A percentile compares a stretch with the other conserved stretches of the same genome.
Evolutionary conservation across 37 sponge, comb jelly and placozoan genomes (phyloP).

Genomic region (Mnemiopsis leidyi): DNA sequence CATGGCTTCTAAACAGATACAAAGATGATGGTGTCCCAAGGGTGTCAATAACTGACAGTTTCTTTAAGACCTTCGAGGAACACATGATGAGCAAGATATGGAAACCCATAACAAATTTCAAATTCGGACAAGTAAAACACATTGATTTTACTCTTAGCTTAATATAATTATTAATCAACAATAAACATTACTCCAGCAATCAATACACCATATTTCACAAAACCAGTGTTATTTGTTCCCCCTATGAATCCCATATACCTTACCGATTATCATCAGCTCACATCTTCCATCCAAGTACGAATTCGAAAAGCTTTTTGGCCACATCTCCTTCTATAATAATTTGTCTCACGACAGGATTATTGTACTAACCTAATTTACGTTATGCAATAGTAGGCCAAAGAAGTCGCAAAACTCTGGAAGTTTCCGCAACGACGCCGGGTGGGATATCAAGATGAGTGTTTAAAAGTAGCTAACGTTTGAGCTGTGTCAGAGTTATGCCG

Average conservation of each 20-base stretch:
- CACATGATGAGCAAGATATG: too few relatives aligned
- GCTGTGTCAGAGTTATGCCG: not conserved
- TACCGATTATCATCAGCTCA: not conserved
- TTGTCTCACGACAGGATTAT: not conserved
- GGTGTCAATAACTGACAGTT: too few relatives aligned
- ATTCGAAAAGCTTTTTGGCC: not conserved
- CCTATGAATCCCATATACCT: not conserved
- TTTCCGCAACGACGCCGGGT: not conserved
- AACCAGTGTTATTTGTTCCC: not conserved
- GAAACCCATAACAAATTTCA: too few relatives aligned
- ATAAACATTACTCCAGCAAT: slow-evolving; percentile 42
- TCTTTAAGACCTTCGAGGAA: too few relatives aligned
- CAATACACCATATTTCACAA: not conserved
- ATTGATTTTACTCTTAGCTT: not conserved
- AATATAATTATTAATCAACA: slow-evolving; percentile 42
- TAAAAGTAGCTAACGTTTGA: not conserved
- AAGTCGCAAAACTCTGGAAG: not conserved
- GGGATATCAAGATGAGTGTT: not conserved
- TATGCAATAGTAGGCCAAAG: too few relatives aligned
- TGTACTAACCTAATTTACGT: not conserved
- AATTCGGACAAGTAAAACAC: not conserved
- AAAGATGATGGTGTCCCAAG: too few relatives aligned
- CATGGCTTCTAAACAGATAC: too few relatives aligned
- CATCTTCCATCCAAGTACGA: not conserved
- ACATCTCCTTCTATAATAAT: too few relatives aligned